Evolutionary conservation across 2,888 invertebrate species (phyloP).

Genomic region (Pachydiplax longipennis): DNA sequence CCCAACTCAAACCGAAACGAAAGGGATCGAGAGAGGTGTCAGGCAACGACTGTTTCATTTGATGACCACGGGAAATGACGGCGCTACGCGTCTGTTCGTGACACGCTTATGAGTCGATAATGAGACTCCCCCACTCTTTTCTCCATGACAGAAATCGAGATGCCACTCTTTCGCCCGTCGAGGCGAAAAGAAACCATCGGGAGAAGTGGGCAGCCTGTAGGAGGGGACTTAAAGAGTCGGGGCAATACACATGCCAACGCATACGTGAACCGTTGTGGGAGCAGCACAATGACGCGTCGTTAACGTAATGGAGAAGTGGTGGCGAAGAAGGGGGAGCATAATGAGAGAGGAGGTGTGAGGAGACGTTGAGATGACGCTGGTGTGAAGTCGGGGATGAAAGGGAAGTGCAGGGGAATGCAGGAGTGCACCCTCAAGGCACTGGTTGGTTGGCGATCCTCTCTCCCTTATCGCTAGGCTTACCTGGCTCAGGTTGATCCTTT

Average conservation of each 20-base stretch:
- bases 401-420: background rate
- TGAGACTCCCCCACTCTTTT: background rate
- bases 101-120: slow-evolving; percentile 27
- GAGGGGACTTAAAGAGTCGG: background rate
- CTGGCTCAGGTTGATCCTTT: background rate
- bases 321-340: background rate
- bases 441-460: background rate
- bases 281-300: background rate
- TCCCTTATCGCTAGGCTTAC: background rate
- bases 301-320: background rate
- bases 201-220: background rate
- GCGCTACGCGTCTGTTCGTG: background rate
- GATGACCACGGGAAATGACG: background rate
- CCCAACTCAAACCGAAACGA: no score
- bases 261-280: background rate
- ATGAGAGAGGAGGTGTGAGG: background rate
- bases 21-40: no score
- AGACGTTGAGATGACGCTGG: background rate
- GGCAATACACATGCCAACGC: background rate
- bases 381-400: background rate
- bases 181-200: background rate
- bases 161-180: background rate
- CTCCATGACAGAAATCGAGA: background rate
- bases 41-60: background rate
- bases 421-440: background rate